Base-by-base conservation (phyloP, 2,113 vertebrate species). In the Oreochromis spilurus region DNA sequence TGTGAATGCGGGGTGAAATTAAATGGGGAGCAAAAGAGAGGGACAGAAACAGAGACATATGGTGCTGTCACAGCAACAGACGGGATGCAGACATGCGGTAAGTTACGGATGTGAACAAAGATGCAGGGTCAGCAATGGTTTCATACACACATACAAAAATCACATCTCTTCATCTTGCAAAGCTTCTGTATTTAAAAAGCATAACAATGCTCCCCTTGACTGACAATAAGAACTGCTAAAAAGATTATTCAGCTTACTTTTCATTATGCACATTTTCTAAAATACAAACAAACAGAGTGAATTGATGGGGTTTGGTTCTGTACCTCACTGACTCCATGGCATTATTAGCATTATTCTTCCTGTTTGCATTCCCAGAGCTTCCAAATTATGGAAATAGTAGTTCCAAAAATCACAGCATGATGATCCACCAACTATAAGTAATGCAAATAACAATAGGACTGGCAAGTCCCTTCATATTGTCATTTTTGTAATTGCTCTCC, bases 21-120 rank as follows among this genome's bases (percentile, higher is more conserved):
- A 45, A 38, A 50, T 79, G 38, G 50, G 34, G 40, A 50, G 57
- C 36, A 75, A 79, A 57, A 67, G 12, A 62, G 26, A 81, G 21
- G 19, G 19, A 84, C 3, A 52, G 19, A 48, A 12, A 60, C 50
- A 10, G 24, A 85, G 79, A 89, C 85, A 90, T 89, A 82, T 90
- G 88, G 80, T 79, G 52, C 19, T 79, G 75, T 88, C 43, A 81
- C 57, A 26, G 67, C 19, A 81, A 90, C 78, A 89, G 85, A 81
- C 26, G 57, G 85, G 83, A 72, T 29, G 5, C 38, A 58, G 81
- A 83, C 62, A 55, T 45, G 38, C 10, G 24, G 43, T 60, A 84
- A 75, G 45, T 60, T 77, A 55, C 17, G 26, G 81, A 87, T 88
- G 26, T 53, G 45, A 67, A 34, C 19, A 84, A 79, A 86, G 43